Evolutionary conservation across 2,113 vertebrate genomes (phyloP).

Genomic region (Coracopsis vasa): DNA sequence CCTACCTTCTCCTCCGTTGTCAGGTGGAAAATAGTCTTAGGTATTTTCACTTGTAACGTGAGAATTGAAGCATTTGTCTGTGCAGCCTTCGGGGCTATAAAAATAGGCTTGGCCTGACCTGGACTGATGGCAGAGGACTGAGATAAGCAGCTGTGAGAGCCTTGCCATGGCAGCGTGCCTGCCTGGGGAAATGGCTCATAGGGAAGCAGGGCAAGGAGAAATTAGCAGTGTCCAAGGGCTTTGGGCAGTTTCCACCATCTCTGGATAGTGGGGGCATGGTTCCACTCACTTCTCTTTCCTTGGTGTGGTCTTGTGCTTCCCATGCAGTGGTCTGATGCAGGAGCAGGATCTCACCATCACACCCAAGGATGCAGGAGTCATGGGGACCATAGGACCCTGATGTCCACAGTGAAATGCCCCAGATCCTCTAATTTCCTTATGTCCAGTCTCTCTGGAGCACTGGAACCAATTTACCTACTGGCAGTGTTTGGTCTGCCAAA

Average conservation of each 20-base stretch:
- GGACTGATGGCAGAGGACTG: neutral
- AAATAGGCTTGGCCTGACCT: neutral
- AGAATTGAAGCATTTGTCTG: slow-evolving; percentile 16
- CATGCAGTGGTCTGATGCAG: rapidly evolving
- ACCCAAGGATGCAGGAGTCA: neutral
- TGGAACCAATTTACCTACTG: neutral
- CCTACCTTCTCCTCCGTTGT: neutral
- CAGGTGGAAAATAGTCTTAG: neutral
- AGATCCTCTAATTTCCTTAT: neutral
- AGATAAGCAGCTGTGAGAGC: slow-evolving; percentile 29
- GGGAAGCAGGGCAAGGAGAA: neutral
- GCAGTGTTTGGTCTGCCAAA: neutral
- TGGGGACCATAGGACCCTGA: rapidly evolving
- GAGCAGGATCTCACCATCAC: neutral
- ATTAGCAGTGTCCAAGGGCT: neutral
- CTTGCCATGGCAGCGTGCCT: rapidly evolving
- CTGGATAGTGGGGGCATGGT: rapidly evolving
- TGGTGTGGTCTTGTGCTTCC: neutral
- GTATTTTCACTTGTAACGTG: slow-evolving; percentile 2
- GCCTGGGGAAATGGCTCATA: rapidly evolving
- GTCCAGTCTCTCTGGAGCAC: rapidly evolving
- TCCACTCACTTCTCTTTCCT: neutral
- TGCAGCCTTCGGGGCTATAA: neutral
- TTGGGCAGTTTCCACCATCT: rapidly evolving
- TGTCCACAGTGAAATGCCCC: neutral